These are phyloP conservation scores for Mactromeris polynyma DNA, from an alignment of 2,888 invertebrate species.

Conservation along the genomic window DNA sequence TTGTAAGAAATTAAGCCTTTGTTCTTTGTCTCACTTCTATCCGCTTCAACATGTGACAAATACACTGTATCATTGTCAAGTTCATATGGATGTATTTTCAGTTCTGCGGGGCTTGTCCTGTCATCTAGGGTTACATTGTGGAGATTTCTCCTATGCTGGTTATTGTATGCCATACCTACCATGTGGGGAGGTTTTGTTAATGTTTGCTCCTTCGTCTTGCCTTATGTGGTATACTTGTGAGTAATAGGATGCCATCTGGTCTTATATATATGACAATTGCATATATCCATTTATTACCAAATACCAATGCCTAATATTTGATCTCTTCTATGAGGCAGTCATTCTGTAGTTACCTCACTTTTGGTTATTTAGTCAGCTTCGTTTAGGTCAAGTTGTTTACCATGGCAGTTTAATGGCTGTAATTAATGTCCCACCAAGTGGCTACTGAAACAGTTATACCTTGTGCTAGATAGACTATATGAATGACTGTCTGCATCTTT, in stretches of 20 bases:
- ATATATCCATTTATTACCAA: not conserved
- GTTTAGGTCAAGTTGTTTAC: not conserved
- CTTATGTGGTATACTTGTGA: not conserved
- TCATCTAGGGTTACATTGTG: slow-evolving; percentile 34
- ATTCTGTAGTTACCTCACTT: not conserved
- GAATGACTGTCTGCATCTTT: not conserved
- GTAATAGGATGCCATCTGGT: not conserved
- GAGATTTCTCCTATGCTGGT: slow-evolving; percentile 52
- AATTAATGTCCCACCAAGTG: too few relatives aligned
- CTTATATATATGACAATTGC: slow-evolving; percentile 8
- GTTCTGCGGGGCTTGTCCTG: slow-evolving; percentile 36
- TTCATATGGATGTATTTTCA: slow-evolving; percentile 27
- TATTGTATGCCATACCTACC: slow-evolving; percentile 44
- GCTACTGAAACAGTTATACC: too few relatives aligned
- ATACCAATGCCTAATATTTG: not conserved
- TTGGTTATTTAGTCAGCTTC: not conserved
- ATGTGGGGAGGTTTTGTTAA: slow-evolving; percentile 45
- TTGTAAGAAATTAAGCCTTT: too few relatives aligned
- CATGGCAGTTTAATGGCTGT: not conserved
- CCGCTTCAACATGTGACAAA: too few relatives aligned
- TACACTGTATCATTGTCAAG: not conserved
- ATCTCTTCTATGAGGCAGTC: not conserved
- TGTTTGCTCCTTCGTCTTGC: not conserved
- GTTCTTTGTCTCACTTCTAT: too few relatives aligned
- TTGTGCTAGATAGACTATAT: too few relatives aligned